Base-by-base conservation (phyloP, 2,888 invertebrate species). In the Campopleginae sp. region DNA sequence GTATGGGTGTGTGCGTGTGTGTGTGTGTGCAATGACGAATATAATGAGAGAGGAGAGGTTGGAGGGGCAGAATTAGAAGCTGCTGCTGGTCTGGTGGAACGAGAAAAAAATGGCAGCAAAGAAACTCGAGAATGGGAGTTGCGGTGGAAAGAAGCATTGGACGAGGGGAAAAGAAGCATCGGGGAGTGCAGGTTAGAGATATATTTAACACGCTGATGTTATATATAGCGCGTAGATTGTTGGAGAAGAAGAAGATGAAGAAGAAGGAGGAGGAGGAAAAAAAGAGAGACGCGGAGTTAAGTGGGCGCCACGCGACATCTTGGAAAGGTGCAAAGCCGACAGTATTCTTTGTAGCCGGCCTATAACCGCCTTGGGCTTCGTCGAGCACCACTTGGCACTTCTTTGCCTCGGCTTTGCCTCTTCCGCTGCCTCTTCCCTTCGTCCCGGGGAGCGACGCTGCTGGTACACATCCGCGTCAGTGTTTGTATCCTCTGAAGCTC, bases 251-350 rank as follows among this genome's bases (percentile, higher is more conserved):
- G 74, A 51, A 51, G 19, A 46, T 23, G n/a, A 80, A 66, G 17
- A 63, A 66, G 61, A 46, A 68, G 80, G 48, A 48, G 27, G 33
- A 77, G 87, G 86, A 82, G 78, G 80, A 75, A 87, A 58, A 87
- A 78, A 42, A 80, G 61, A 51, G 82, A 72, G 80, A 79, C 63
- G 80, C 54, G 48, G 82, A 87, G 81, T 84, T 86, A 87, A 87
- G 88, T 88, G 86, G 86, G 81, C 85, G 89, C 89, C 88, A 90
- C 91, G 92, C 91, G 92, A 89, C 91, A 90, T 92, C 92, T 93
- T 92, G 91, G 90, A 92, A 92, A 93, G 92, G 93, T 93, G 93
- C 92, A 93, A 93, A 93, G 93, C 93, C 92, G 93, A 93, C 92
- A 93, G 91, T 92, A 92, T 93, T 93, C 93, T 93, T 93, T 93